Percentiles rank a stretch among this genome's conserved stretches.
Evolutionary conservation across 2,797 vertebrate genomes (phyloP).

Genomic region (Staurois parvus): DNA sequence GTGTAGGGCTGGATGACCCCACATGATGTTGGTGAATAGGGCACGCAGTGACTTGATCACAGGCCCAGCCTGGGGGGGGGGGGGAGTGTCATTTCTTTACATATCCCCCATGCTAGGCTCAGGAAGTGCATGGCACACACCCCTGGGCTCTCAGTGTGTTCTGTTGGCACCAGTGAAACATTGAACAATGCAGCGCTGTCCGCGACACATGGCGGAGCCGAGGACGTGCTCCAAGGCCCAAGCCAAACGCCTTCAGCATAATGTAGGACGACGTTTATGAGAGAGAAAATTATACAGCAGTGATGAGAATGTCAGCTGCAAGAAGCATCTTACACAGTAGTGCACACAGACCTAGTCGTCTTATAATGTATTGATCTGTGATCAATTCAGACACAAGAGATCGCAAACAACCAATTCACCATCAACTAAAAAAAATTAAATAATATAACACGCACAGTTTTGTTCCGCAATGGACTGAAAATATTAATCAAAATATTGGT

Average conservation of each 20-base stretch:
- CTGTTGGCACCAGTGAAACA: conserved; percentile 4
- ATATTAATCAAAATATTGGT: no score
- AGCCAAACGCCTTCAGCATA: conserved; percentile 10
- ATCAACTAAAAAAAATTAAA: no score
- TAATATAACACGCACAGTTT: no score
- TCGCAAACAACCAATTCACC: no score
- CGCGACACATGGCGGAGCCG: not conserved
- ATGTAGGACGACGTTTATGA: conserved; percentile 3
- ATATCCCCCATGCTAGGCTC: conserved; percentile 24
- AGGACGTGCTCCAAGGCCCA: not conserved
- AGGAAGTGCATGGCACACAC: conserved; percentile 28
- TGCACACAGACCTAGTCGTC: no score
- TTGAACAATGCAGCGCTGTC: conserved; percentile 29
- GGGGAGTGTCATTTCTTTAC: not conserved
- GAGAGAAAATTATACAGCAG: not conserved
- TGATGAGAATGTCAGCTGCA: conserved; percentile 32
- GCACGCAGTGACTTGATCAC: conserved; percentile 8
- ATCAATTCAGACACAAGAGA: no score
- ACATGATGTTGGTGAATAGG: not conserved
- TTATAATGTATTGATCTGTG: no score
- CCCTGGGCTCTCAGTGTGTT: conserved; percentile 17
- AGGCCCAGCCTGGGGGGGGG: not conserved
- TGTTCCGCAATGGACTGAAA: no score
- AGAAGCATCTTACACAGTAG: not conserved
- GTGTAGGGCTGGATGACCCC: conserved; percentile 18